Percentiles rank a stretch among this genome's conserved stretches.
These are phyloP conservation scores for Urechis unicinctus DNA, from an alignment of 2,888 invertebrate species.

Conservation along the genomic window DNA sequence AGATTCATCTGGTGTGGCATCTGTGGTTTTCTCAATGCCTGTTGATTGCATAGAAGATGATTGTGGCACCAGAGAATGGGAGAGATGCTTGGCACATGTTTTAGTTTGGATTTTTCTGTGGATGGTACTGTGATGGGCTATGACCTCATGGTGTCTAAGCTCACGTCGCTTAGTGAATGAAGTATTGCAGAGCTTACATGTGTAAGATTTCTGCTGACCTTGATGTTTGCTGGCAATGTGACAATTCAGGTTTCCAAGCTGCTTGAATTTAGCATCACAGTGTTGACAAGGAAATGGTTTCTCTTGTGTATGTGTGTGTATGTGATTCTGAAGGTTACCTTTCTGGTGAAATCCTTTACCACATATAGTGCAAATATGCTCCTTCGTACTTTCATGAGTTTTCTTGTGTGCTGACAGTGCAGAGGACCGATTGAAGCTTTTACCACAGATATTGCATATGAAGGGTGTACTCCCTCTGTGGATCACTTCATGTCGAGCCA, in stretches of 20 bases:
- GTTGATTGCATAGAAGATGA: no score
- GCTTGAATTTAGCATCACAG: not conserved
- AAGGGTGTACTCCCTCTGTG: not conserved
- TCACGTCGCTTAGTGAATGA: no score
- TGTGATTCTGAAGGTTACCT: not conserved
- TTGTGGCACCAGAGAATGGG: no score
- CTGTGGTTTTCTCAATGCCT: no score
- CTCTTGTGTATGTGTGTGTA: not conserved
- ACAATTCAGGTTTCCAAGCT: not conserved
- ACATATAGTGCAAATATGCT: not conserved
- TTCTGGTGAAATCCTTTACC: not conserved
- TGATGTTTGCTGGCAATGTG: no score
- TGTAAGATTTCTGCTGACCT: no score
- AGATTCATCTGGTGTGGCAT: no score
- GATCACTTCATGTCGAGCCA: not conserved
- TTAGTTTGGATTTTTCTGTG: no score
- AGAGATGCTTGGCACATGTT: no score
- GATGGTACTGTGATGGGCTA: no score
- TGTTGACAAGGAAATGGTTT: not conserved
- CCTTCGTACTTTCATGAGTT: not conserved
- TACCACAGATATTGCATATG: not conserved
- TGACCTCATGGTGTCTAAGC: no score
- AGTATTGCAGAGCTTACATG: no score
- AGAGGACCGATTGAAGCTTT: not conserved
- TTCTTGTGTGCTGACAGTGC: not conserved